Evolutionary conservation across 2,888 invertebrate genomes (phyloP).

Genomic region (Diarsia brunnea): DNA sequence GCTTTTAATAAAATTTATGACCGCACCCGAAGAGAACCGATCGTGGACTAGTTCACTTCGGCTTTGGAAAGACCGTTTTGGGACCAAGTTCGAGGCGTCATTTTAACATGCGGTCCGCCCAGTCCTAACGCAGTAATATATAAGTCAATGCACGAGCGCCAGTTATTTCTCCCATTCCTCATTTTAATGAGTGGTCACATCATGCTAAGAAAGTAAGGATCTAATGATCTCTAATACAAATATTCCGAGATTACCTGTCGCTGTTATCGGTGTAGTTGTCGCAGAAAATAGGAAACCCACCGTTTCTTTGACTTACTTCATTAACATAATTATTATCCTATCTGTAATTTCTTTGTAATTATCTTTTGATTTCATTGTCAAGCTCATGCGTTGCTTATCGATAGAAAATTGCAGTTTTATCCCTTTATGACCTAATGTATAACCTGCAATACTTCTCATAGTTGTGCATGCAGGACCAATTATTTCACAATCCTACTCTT

Average conservation of each 20-base stretch:
- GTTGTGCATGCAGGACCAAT: neutral
- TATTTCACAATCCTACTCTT: conserved; percentile 30
- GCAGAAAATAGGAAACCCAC: neutral
- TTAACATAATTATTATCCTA: neutral
- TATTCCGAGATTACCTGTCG: neutral
- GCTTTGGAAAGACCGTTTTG: too few relatives aligned
- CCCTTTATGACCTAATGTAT: too few relatives aligned
- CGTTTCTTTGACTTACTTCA: neutral
- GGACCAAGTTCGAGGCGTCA: too few relatives aligned
- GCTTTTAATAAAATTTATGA: too few relatives aligned
- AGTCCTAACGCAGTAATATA: too few relatives aligned
- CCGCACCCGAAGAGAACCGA: too few relatives aligned
- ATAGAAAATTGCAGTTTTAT: neutral
- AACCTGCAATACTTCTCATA: neutral
- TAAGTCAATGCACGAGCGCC: too few relatives aligned
- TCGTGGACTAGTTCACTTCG: too few relatives aligned
- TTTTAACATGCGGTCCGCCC: too few relatives aligned
- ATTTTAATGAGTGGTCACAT: neutral
- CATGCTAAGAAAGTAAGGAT: neutral
- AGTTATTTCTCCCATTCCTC: neutral
- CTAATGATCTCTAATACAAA: too few relatives aligned
- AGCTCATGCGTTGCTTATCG: neutral
- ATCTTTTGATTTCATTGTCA: neutral
- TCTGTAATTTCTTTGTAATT: neutral
- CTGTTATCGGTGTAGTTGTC: neutral